Percentiles rank a stretch among this genome's conserved stretches.
Evolutionary conservation across 2,888 invertebrate genomes (phyloP).

Genomic region (Quadroppia sp.): DNA sequence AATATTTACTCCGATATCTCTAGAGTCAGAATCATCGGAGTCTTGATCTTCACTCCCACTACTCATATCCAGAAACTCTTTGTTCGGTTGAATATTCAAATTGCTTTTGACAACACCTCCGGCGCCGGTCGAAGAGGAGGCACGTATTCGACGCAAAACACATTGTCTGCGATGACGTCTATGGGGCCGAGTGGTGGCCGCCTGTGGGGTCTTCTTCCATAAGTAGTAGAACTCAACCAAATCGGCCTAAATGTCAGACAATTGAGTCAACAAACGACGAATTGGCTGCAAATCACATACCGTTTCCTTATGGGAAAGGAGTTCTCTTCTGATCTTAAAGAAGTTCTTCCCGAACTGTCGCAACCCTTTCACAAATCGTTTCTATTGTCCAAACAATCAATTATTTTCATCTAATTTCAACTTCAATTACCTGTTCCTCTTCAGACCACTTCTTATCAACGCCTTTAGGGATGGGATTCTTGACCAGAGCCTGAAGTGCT

Average conservation of each 20-base stretch:
- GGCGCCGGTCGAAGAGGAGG: constrained; percentile 49
- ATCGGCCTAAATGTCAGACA: constrained; percentile 62
- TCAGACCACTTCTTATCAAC: constrained; percentile 98
- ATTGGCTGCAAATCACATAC: constrained; percentile 56
- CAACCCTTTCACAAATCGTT: constrained; percentile 96
- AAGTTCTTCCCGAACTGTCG: constrained; percentile 99
- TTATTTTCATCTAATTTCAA: too few relatives aligned
- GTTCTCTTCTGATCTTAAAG: constrained; percentile 92
- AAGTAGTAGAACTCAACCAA: constrained; percentile 97
- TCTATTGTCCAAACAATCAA: constrained; percentile 55
- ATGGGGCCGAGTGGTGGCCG: constrained; percentile 92
- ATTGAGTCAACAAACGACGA: neutral
- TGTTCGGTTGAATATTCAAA: constrained; percentile 48
- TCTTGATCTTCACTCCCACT: constrained; percentile 68
- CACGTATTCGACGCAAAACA: constrained; percentile 72
- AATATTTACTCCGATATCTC: constrained; percentile 68
- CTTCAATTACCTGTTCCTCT: constrained; percentile 71
- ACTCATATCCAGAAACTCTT: constrained; percentile 58
- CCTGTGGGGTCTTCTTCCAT: constrained; percentile 96
- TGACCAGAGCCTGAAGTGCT: constrained; percentile 91
- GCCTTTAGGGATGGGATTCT: constrained; percentile 93
- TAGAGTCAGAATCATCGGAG: constrained; percentile 89
- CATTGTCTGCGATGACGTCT: constrained; percentile 67
- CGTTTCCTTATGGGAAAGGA: constrained; percentile 93
- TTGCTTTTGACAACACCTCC: constrained; percentile 46